Evolutionary conservation across 2,888 invertebrate species (phyloP), one percentile per base, ranked within the genome.

Genomic region (Pterobdella sp.): DNA sequence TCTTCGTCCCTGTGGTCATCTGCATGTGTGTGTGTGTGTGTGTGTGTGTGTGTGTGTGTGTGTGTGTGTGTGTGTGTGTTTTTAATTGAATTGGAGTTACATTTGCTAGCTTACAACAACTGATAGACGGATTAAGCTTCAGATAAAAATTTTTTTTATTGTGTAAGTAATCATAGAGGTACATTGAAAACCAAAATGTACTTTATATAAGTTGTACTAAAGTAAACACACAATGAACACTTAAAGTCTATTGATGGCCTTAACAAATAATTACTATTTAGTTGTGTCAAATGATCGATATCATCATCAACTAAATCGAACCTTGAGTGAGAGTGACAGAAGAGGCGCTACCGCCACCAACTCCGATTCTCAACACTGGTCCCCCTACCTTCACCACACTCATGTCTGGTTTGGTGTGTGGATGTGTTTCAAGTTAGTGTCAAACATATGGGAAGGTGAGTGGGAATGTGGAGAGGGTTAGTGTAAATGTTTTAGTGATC

Each of bases 291-390:
- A n/a, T 52, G 14, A 18, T 52, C 49, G 22, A 22, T 42, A 42
- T 42, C 49, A 42, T 42, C 49, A 42, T 42, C 49, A 42, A 14
- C 49, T 26, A 56, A 18, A 3, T 26, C 4, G n/a, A 22, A 56
- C 74, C 68, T 66, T 75, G 70, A 14, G n/a, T n/a, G n/a, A 73
- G 67, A 79, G 93, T 90, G 7, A 95, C 92, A 0, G 96, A 96
- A 77, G 94, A 94, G 0, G 97, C 97, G 0, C 96, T 91, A n/a
- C 97, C 97, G 14, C 97, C 97, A 18, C 97, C 97, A 3, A 98
- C 94, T 0, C 97, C 97, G 81, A 98, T 97, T 76, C 97, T 88
- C 84, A 96, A 97, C 66, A 94, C 94, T 0, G 97, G 97, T 0
- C 97, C 97, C 22, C 97, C 97, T 66, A 98, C 87, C 86, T 98